Evolutionary conservation across 2,797 vertebrate species (phyloP), one percentile per base, ranked within the genome.

Genomic region (Enteromius unitaeniatus): DNA sequence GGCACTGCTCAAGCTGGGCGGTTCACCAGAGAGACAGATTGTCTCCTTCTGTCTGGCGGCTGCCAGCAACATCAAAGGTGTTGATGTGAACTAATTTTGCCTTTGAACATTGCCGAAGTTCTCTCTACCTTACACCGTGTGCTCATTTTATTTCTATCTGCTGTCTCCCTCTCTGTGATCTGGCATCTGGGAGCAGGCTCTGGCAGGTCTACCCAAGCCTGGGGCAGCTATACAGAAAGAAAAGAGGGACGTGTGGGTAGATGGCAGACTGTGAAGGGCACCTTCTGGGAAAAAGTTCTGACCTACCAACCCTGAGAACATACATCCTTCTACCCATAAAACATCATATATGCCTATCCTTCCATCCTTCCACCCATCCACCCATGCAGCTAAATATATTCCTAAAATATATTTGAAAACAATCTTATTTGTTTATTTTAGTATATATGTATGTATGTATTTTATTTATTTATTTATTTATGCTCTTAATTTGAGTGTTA

Each of bases 61-160:
- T 87, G 84, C 70, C 84, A 85, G 81, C 55, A 70, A 85, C 86
- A 83, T 87, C 84, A 87, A 87, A 87, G 86, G 28, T 79, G 64
- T 83, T 82, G 77, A 83, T 74, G 58, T 80, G 70, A 65, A 87
- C 83, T 82, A 19, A 67, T 68, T 62, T 82, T 8, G 55, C 23
- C 84, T 83, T 85, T 87, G 86, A 87, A 87, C 81, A 73, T 78
- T 75, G 42, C 84, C 58, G 62, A 87, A 75, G 77, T 82, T 76
- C 79, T 85, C 31, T 62, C 75, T 73, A 64, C 60, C 83, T 82
- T 84, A 75, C 64, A 65, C 31, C 42, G 37, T 49, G 23, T 81
- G 42, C 62, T 60, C 23, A 68, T 53, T 64, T 45, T 45, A 64
- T 85, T 55, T 85, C 23, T 72, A 14, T 83, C 69, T 82, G 73